These are phyloP conservation scores for Odobenus rosmarus DNA, from an alignment of 2,113 vertebrate species.

Conservation along the genomic window DNA sequence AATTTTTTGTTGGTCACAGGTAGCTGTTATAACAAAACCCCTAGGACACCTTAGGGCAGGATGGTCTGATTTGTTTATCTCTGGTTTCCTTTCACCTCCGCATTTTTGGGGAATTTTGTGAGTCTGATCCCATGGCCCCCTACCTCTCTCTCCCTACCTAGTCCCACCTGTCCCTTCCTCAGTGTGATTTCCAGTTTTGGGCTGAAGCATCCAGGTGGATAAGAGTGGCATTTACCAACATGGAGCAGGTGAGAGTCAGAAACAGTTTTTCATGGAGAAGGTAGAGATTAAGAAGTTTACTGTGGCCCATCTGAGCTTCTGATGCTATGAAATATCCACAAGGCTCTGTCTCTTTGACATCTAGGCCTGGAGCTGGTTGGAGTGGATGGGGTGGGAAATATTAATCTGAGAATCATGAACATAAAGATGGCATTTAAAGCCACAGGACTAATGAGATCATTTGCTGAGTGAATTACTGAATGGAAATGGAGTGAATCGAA, in stretches of 20 bases:
- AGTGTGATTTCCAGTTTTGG: background rate
- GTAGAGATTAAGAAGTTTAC: background rate
- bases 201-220: background rate
- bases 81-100: background rate
- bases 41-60: background rate
- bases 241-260: background rate
- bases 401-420: conserved; percentile 2
- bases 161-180: background rate
- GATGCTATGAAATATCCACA: background rate
- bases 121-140: background rate
- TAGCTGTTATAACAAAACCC: background rate
- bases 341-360: conserved; percentile 29
- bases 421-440: background rate
- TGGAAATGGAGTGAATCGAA: background rate
- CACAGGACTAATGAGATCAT: background rate
- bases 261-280: background rate
- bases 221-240: background rate
- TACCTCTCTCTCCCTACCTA: background rate
- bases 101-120: background rate
- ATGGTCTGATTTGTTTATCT: background rate
- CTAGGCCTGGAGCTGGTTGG: conserved; percentile 7
- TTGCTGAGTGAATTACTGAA: background rate
- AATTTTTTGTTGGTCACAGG: background rate
- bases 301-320: background rate
- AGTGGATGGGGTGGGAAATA: background rate